Percentiles rank a stretch among this genome's conserved stretches.
Evolutionary conservation across 2,113 vertebrate species (phyloP).

Genomic region (Poecile atricapillus): DNA sequence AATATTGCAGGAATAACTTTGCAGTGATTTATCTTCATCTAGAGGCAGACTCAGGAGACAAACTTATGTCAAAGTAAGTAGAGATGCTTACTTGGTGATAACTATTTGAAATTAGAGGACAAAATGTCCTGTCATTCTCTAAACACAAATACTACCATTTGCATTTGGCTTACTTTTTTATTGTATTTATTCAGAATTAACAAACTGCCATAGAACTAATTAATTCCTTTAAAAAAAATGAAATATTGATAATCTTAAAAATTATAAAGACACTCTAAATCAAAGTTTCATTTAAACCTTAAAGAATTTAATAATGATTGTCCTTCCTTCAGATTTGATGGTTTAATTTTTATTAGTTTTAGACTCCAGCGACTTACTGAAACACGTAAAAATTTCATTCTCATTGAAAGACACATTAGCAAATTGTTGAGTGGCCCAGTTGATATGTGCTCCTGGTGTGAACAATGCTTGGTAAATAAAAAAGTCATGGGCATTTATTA

Average conservation of each 20-base stretch:
- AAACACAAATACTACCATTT: not conserved
- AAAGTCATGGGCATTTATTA: not conserved
- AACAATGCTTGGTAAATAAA: slow-evolving; percentile 21
- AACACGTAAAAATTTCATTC: not conserved
- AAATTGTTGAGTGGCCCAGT: not conserved
- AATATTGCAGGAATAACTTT: not conserved
- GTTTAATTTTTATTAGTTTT: not conserved
- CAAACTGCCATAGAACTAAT: not conserved
- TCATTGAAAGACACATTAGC: not conserved
- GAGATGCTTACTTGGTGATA: not conserved
- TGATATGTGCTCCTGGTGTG: not conserved
- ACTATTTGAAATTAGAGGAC: not conserved
- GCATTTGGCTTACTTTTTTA: not conserved
- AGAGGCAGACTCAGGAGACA: not conserved
- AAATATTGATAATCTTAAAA: not conserved
- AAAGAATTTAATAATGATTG: not conserved
- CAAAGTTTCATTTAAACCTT: not conserved
- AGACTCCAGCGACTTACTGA: not conserved
- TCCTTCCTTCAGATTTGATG: not conserved
- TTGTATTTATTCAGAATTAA: not conserved
- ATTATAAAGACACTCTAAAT: not conserved
- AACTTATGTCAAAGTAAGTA: not conserved
- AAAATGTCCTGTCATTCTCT: not conserved
- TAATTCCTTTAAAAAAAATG: not conserved
- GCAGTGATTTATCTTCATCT: not conserved